Conservation (phyloP, 2,888 invertebrate genomes). For the Catocala fraxini region DNA sequence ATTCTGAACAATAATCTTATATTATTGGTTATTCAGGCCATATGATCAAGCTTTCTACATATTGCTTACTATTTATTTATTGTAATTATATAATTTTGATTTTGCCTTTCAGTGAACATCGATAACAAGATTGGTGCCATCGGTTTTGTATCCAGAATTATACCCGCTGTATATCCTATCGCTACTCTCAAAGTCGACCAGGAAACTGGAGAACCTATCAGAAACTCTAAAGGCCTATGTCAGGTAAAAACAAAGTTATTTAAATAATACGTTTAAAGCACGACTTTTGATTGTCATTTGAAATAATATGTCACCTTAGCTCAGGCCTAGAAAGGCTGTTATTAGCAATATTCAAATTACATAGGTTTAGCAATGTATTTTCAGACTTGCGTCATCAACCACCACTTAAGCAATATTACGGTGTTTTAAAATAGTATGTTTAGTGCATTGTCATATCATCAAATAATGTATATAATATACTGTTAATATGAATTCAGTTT, state of each 20-base stretch:
- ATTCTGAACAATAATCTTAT: no score
- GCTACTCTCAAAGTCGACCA: slow-evolving; percentile 97
- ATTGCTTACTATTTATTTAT: no score
- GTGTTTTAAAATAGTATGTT: no score
- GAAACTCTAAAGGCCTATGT: slow-evolving; percentile 95
- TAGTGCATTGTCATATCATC: no score
- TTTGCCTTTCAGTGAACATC: slow-evolving; percentile 92
- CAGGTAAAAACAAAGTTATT: slow-evolving; percentile 66
- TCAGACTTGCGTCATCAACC: neutral
- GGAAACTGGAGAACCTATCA: slow-evolving; percentile 96
- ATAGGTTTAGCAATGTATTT: no score
- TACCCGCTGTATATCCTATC: slow-evolving; percentile 97
- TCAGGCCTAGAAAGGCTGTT: neutral
- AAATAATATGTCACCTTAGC: neutral
- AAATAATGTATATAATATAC: no score
- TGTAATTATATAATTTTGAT: no score
- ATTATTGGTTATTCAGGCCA: no score
- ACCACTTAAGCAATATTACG: neutral
- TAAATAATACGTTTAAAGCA: no score
- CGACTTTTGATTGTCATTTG: no score
- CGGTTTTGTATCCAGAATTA: slow-evolving; percentile 97
- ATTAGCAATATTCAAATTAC: neutral
- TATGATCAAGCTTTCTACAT: no score
- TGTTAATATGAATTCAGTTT: neutral
- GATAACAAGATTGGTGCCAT: slow-evolving; percentile 98